Conservation (phyloP, 1,140 invertebrate species). For the Cyclargus thomasi region DNA sequence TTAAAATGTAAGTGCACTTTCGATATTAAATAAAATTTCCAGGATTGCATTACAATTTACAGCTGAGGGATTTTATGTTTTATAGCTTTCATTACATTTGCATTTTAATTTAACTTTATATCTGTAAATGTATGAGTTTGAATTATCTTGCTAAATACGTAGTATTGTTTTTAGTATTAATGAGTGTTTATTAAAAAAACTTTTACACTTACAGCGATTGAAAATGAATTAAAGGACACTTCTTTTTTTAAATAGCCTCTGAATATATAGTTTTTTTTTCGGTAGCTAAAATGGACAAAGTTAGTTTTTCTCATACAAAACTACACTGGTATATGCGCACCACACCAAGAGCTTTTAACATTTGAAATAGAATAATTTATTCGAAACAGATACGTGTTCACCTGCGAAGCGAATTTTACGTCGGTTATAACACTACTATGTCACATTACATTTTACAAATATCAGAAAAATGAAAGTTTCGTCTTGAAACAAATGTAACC, state of each 20-base stretch:
- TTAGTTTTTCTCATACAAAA: too few species aligned
- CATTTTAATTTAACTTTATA: not conserved
- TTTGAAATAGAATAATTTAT: not conserved
- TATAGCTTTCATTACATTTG: not conserved
- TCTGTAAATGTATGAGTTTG: too few species aligned
- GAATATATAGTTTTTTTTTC: too few species aligned
- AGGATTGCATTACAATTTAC: slow-evolving; percentile 3
- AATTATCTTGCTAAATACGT: too few species aligned
- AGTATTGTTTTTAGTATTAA: too few species aligned
- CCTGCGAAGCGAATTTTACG: not conserved
- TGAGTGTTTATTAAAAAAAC: too few species aligned
- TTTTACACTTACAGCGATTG: too few species aligned
- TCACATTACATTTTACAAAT: not conserved
- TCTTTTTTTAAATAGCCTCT: too few species aligned
- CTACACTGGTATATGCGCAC: too few species aligned
- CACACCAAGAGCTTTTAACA: not conserved
- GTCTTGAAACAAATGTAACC: not conserved
- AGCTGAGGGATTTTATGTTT: not conserved
- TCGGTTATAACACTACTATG: not conserved
- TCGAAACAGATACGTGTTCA: not conserved
- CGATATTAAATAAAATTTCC: slow-evolving; percentile 3
- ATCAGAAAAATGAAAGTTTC: not conserved
- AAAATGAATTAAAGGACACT: too few species aligned
- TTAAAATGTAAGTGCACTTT: slow-evolving; percentile 1
- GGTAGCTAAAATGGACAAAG: too few species aligned